phyloP scores from a whole-genome alignment of 2,113 vertebrate genomes.

The Lepisosteus osseus region DNA sequence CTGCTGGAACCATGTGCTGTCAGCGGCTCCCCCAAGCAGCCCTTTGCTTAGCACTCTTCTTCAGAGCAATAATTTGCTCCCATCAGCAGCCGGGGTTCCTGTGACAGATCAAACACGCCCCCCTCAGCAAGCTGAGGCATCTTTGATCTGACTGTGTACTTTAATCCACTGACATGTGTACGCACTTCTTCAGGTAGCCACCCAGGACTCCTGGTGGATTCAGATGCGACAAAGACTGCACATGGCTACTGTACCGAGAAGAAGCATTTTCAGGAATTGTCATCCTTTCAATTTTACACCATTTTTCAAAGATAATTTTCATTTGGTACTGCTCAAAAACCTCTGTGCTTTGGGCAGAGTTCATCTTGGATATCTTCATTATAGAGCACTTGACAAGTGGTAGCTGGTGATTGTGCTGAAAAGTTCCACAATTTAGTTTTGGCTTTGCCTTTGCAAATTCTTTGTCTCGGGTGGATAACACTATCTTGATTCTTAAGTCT shows the following conservation, averaged over 20 bases:
- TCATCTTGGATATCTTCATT: too few relatives aligned
- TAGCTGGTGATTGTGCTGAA: too few relatives aligned
- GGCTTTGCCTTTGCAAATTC: too few relatives aligned
- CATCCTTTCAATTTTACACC: too few relatives aligned
- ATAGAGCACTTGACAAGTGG: too few relatives aligned
- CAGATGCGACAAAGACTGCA: background rate
- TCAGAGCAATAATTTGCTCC: conserved; percentile 23
- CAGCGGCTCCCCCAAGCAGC: conserved; percentile 15
- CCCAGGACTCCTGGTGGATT: background rate
- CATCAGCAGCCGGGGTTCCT: conserved; percentile 23
- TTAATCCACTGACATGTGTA: conserved; percentile 27
- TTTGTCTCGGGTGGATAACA: too few relatives aligned
- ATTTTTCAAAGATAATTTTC: too few relatives aligned
- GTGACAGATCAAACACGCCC: conserved; percentile 29
- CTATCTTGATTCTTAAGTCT: too few relatives aligned
- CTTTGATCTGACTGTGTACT: conserved; percentile 25
- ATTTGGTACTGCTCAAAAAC: too few relatives aligned
- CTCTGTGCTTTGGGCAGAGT: too few relatives aligned
- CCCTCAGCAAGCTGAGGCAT: conserved; percentile 18
- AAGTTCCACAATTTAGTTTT: too few relatives aligned
- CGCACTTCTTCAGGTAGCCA: conserved; percentile 19
- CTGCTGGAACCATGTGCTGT: conserved; percentile 24
- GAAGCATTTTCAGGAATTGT: too few relatives aligned
- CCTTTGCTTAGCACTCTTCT: conserved; percentile 14
- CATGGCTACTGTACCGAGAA: background rate